phyloP scores from a whole-genome alignment of 2,113 vertebrate species.

The Lepidiolamprologus cunningtoni region DNA sequence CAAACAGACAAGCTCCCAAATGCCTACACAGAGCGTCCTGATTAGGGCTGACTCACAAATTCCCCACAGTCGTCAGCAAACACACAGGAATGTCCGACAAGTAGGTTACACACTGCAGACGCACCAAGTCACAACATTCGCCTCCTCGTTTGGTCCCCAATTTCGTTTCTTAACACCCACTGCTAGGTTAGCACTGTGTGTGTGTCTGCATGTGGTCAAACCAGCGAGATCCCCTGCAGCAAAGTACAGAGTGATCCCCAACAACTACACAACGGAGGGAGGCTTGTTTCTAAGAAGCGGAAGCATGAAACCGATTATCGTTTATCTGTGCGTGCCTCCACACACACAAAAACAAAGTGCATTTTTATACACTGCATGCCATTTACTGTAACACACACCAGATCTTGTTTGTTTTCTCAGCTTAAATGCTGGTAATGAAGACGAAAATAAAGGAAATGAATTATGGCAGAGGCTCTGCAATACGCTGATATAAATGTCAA shows the following conservation, averaged over 20 bases:
- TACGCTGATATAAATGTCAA: neutral
- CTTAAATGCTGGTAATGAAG: neutral
- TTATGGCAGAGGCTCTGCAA: neutral
- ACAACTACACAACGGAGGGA: neutral
- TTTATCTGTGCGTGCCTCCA: neutral
- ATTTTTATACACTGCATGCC: neutral
- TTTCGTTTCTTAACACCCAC: neutral
- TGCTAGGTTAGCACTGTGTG: neutral
- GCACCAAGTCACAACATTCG: neutral
- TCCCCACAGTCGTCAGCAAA: slow-evolving; percentile 41
- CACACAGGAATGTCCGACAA: slow-evolving; percentile 62
- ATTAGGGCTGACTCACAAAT: slow-evolving; percentile 62
- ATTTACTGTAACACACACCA: neutral
- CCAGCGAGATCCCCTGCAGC: neutral
- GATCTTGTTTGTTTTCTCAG: neutral
- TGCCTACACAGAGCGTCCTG: slow-evolving; percentile 58
- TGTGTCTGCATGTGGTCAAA: neutral
- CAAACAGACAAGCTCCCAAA: slow-evolving; percentile 50
- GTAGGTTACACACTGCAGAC: slow-evolving; percentile 10
- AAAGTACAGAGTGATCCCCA: neutral
- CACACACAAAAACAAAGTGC: neutral
- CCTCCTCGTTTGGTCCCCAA: neutral
- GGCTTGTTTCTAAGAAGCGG: neutral
- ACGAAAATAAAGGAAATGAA: neutral
- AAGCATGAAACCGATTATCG: slow-evolving; percentile 11